These are phyloP conservation scores for Rhagologus leucostigma DNA, from an alignment of 2,113 vertebrate species.

Conservation along the genomic window DNA sequence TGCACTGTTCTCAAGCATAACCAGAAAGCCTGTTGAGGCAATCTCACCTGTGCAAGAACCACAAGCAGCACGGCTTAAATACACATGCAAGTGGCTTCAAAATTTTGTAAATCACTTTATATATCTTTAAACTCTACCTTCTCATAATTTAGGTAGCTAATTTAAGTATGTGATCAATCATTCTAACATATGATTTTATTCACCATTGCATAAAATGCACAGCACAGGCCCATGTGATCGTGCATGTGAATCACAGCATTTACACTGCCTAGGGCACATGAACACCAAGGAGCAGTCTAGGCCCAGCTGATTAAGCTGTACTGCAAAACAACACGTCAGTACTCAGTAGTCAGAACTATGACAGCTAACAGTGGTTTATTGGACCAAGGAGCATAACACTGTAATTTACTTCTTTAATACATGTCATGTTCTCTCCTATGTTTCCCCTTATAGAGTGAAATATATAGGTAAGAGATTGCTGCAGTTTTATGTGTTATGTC, in stretches of 20 bases:
- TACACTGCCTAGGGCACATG: slow-evolving; percentile 23
- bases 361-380: slow-evolving; percentile 70
- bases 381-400: slow-evolving; percentile 64
- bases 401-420: slow-evolving; percentile 76
- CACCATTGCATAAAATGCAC: background rate
- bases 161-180: slow-evolving; percentile 35
- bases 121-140: background rate
- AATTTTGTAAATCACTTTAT: slow-evolving; percentile 28
- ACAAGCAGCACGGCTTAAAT: background rate
- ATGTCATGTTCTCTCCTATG: slow-evolving; percentile 66
- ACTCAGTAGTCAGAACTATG: slow-evolving; percentile 55
- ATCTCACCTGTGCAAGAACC: background rate
- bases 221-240: background rate
- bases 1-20: background rate
- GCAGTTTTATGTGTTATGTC: slow-evolving; percentile 56
- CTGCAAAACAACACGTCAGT: slow-evolving; percentile 58
- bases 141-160: slow-evolving; percentile 38
- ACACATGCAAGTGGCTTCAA: background rate
- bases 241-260: slow-evolving; percentile 58
- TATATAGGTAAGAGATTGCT: slow-evolving; percentile 59
- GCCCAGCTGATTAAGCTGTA: slow-evolving; percentile 67
- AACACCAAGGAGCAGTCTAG: slow-evolving; percentile 26
- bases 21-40: background rate
- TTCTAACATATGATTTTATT: slow-evolving; percentile 29
- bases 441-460: slow-evolving; percentile 73